Conservation (phyloP, 2,113 vertebrate genomes). For the Gymnobelideus leadbeateri region DNA sequence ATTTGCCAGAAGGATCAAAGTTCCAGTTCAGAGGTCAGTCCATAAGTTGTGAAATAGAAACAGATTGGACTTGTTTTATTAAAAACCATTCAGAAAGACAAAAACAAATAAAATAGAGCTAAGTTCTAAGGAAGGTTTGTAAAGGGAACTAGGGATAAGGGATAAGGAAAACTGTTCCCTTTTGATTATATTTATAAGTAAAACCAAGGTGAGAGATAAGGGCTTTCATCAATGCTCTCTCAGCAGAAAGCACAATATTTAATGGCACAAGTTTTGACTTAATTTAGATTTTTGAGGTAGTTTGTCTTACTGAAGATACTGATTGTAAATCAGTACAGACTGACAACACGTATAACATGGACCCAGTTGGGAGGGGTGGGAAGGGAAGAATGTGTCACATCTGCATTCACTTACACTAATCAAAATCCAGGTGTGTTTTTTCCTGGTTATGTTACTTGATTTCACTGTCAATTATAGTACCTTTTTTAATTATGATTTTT, state of each 20-base stretch:
- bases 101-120: conserved; percentile 44
- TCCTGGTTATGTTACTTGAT: background rate
- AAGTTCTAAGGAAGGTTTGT: conserved; percentile 65
- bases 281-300: background rate
- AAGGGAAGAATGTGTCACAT: background rate
- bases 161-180: conserved; percentile 33
- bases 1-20: conserved; percentile 1
- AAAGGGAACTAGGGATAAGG: conserved; percentile 28
- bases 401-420: conserved; percentile 34
- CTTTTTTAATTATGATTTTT: background rate
- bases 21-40: conserved; percentile 38
- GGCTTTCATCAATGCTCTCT: background rate
- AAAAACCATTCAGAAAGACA: conserved; percentile 43
- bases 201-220: background rate
- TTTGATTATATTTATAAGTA: conserved; percentile 16
- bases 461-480: background rate
- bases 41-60: conserved; percentile 29
- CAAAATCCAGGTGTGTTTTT: conserved; percentile 7
- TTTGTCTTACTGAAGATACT: background rate
- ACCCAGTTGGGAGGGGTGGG: background rate
- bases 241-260: background rate
- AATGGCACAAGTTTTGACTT: background rate
- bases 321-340: background rate
- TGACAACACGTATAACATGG: conserved; percentile 28
- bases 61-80: conserved; percentile 37